A percentile compares a stretch with the other conserved stretches of the same genome.
Conservation (phyloP, 1,140 invertebrate genomes). For the Eriocheir sinensis region DNA sequence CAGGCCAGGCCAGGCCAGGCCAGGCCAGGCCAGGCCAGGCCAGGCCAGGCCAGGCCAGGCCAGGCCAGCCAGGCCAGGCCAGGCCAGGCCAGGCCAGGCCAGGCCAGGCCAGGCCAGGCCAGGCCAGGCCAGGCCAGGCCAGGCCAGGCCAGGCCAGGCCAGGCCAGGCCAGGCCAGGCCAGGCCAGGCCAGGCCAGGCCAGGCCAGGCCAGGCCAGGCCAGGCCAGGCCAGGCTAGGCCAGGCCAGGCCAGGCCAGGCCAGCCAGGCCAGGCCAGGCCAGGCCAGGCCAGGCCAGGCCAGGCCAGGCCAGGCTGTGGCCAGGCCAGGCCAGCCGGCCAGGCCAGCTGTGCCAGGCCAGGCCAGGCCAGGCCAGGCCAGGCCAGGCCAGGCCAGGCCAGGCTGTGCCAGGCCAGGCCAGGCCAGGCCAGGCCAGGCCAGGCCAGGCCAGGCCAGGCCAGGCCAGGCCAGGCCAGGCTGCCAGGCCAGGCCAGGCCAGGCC, state of each 20-base stretch:
- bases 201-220: conserved; percentile 58
- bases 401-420: conserved; percentile 49
- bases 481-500: not conserved
- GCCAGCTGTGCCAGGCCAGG: conserved; percentile 50
- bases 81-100: conserved; percentile 74
- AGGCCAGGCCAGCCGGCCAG: conserved; percentile 39
- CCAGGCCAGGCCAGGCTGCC: conserved; percentile 59
- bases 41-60: conserved; percentile 43
- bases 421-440: conserved; percentile 45
- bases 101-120: conserved; percentile 77
- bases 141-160: conserved; percentile 69
- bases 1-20: conserved; percentile 32
- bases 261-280: conserved; percentile 77
- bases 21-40: conserved; percentile 76
- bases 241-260: conserved; percentile 78
- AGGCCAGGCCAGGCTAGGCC: conserved; percentile 69
- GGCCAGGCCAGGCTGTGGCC: conserved; percentile 68
- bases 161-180: conserved; percentile 31
- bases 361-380: conserved; percentile 37
- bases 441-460: conserved; percentile 15
- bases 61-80: conserved; percentile 14
- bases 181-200: conserved; percentile 55
- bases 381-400: conserved; percentile 47
- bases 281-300: conserved; percentile 52
- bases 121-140: conserved; percentile 74